A percentile compares a stretch with the other conserved stretches of the same genome.
Evolutionary conservation across 2,113 vertebrate species (phyloP).

Genomic region (Axis porcinus): DNA sequence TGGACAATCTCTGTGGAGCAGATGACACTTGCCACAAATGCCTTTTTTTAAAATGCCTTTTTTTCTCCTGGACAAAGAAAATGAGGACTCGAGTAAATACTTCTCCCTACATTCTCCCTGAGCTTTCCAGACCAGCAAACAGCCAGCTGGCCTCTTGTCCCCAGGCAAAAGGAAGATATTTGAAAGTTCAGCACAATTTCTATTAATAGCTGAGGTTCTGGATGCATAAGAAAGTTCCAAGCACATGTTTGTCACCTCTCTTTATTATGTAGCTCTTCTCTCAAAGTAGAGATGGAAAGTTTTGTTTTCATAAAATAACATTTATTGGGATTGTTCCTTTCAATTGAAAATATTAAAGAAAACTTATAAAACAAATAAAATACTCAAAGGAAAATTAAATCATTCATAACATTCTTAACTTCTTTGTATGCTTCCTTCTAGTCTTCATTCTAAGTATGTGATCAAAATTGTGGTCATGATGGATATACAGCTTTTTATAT

Average conservation of each 20-base stretch:
- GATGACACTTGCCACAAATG: conserved; percentile 28
- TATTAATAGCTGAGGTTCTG: background rate
- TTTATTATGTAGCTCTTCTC: background rate
- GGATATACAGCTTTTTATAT: background rate
- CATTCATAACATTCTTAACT: conserved; percentile 48
- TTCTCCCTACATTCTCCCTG: background rate
- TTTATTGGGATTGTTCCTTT: background rate
- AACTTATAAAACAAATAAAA: background rate
- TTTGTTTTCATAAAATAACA: conserved; percentile 13
- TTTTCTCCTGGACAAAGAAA: background rate
- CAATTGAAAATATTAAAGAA: background rate
- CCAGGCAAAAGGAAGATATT: background rate
- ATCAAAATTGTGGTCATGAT: background rate
- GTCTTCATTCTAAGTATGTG: background rate
- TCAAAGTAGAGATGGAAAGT: background rate
- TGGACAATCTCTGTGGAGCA: conserved; percentile 18
- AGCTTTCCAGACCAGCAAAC: background rate
- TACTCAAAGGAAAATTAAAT: conserved; percentile 66
- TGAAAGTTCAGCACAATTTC: conserved; percentile 4
- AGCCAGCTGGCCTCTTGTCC: background rate
- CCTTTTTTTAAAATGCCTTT: background rate
- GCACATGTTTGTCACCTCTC: background rate
- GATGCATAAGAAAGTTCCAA: background rate
- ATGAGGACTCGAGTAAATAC: background rate
- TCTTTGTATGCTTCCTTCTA: background rate